These are phyloP conservation scores for Sebastes iracundus DNA, from an alignment of 2,797 vertebrate genomes.

Conservation along the genomic window DNA sequence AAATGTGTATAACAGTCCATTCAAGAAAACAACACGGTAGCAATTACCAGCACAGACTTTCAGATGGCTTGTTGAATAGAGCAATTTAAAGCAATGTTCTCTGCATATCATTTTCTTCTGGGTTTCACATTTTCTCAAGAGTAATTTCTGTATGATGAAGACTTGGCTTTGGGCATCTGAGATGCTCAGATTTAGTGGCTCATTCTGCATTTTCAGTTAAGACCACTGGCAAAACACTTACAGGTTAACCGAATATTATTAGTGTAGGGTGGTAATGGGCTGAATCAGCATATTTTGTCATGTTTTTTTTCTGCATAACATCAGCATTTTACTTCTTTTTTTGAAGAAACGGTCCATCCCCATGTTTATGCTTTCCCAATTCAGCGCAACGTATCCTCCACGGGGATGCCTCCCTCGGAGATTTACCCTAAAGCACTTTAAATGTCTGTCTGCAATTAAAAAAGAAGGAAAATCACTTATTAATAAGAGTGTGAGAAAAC, in stretches of 20 bases:
- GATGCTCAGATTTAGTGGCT: slow-evolving; percentile 45
- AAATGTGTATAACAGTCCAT: not conserved
- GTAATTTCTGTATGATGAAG: slow-evolving; percentile 39
- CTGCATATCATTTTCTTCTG: slow-evolving; percentile 25
- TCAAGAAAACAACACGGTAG: not conserved
- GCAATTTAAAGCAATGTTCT: slow-evolving; percentile 2
- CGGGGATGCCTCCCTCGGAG: slow-evolving; percentile 3
- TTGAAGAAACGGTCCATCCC: slow-evolving; percentile 11
- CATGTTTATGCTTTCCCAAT: slow-evolving; percentile 26
- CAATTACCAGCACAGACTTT: not conserved
- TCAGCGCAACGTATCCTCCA: slow-evolving; percentile 12
- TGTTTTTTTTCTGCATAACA: slow-evolving; percentile 68
- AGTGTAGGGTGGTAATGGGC: slow-evolving; percentile 67
- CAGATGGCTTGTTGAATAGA: not conserved
- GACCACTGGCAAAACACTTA: slow-evolving; percentile 71
- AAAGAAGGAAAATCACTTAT: not conserved
- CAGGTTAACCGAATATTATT: slow-evolving; percentile 75
- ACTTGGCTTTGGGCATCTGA: slow-evolving; percentile 43
- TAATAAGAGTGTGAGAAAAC: not conserved
- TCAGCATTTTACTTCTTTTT: slow-evolving; percentile 67
- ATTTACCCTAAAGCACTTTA: not conserved
- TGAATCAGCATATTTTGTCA: slow-evolving; percentile 69
- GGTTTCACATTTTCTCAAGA: slow-evolving; percentile 34
- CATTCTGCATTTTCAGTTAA: slow-evolving; percentile 75
- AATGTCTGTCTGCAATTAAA: not conserved